These are phyloP conservation scores for Neoseiulus cucumeris DNA, from an alignment of 1,140 invertebrate species.

Conservation along the genomic window DNA sequence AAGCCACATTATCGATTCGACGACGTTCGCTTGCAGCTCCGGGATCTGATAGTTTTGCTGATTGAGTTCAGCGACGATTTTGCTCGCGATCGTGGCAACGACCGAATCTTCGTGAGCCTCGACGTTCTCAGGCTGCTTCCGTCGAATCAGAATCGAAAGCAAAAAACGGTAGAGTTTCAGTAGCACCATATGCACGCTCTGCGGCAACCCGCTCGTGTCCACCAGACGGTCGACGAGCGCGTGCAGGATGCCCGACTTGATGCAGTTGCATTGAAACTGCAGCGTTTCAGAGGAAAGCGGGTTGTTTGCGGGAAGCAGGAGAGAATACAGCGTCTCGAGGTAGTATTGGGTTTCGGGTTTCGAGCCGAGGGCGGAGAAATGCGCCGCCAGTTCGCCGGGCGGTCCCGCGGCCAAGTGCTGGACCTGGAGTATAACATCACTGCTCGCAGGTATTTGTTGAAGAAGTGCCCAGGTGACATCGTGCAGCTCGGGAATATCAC, in stretches of 20 bases:
- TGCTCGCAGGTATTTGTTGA: conserved; percentile 70
- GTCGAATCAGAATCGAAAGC: background rate
- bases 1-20: background rate
- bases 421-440: conserved; percentile 6
- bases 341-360: conserved; percentile 10
- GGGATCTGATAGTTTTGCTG: background rate
- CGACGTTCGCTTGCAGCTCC: background rate
- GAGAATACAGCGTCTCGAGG: conserved; percentile 61
- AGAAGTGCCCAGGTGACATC: conserved; percentile 65
- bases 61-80: background rate
- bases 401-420: conserved; percentile 2
- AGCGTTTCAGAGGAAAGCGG: conserved; percentile 56
- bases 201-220: background rate
- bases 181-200: background rate
- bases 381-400: conserved; percentile 22
- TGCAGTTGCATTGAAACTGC: conserved; percentile 70
- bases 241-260: conserved; percentile 37
- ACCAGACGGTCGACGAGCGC: background rate
- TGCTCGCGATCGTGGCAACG: background rate
- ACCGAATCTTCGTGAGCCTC: conserved; percentile 8
- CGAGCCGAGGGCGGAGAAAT: conserved; percentile 2
- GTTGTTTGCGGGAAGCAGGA: conserved; percentile 74
- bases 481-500: conserved; percentile 44
- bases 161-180: background rate
- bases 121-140: background rate